phyloP scores from a whole-genome alignment of 2,888 invertebrate genomes.

The Muschampia plurimacula region DNA sequence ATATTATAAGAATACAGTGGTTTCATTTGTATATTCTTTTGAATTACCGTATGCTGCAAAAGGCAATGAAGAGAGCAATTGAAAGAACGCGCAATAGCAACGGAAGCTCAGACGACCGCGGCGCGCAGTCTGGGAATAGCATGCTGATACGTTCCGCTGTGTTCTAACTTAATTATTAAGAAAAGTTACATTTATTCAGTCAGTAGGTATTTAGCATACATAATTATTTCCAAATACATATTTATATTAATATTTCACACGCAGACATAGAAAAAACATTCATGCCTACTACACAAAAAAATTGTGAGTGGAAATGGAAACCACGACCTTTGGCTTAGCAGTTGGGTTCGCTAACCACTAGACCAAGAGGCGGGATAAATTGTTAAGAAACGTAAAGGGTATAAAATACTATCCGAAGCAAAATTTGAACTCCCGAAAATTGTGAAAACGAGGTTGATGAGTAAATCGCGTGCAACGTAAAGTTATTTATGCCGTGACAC shows the following conservation, averaged over 20 bases:
- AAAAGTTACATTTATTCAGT: no score
- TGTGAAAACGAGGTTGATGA: background rate
- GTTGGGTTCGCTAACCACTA: no score
- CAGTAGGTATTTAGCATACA: no score
- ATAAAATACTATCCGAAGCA: background rate
- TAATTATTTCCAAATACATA: no score
- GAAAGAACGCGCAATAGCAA: slow-evolving; percentile 35
- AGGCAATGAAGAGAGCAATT: slow-evolving; percentile 30
- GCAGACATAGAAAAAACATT: no score
- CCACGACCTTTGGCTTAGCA: no score
- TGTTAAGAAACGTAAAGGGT: background rate
- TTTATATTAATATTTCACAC: no score
- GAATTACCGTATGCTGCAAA: background rate
- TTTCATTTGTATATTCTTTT: background rate
- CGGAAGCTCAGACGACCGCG: slow-evolving; percentile 44
- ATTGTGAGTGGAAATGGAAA: no score
- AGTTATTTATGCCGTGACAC: slow-evolving; percentile 1
- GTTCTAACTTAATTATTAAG: background rate
- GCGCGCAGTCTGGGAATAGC: slow-evolving; percentile 49
- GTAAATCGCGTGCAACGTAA: slow-evolving; percentile 5
- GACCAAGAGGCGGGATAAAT: no score
- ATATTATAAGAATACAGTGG: no score
- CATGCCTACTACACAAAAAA: no score
- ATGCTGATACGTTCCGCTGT: slow-evolving; percentile 34
- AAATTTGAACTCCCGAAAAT: background rate